Base-by-base conservation (phyloP, 2,888 invertebrate genomes). In the Agonopterix alstromeriana region DNA sequence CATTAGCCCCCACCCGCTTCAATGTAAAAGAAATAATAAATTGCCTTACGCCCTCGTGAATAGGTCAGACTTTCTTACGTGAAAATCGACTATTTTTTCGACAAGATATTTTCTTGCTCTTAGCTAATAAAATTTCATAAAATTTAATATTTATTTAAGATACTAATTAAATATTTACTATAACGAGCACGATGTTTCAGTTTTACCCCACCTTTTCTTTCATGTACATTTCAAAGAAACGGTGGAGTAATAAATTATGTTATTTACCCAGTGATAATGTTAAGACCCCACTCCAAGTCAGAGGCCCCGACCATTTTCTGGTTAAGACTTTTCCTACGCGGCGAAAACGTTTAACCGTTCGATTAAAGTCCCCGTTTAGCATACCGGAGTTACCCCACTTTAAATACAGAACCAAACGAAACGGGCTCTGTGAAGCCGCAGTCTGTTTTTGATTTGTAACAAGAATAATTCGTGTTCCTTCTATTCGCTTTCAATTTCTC, bases 301-400 rank as follows among this genome's bases (percentile, higher is more conserved):
- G 55, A 52, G 55, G 57, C 44, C 53, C 43, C 48, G 46, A 51
- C 56, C 56, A 55, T 61, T 65, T 61, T 53, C 55, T 57, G 56
- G 56, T 56, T 62, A 54, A 58, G 56, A 58, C 56, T 57, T 46
- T 49, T 52, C 50, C 50, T 65, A 57, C 49, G 53, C 53, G 58
- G 60, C 45, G 55, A 58, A 63, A 72, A 55, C 64, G 62, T 66
- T 70, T 65, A n/a, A 65, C 64, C 60, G 63, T 67, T 63, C 58
- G 63, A 65, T 67, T 68, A 67, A 58, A 61, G 56, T 57, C 54
- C 49, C 56, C 48, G 58, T 60, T 73, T 70, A 61, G 59, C 65
- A 67, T 64, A 65, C 56, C 55, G 49, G 44, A 45, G 51, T 55
- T 51, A 61, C 53, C 57, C 58, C 52, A 52, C 49, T 60, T 57